Percentiles rank a stretch among this genome's conserved stretches.
Conservation (phyloP, 2,797 vertebrate species). For the Huso huso region DNA sequence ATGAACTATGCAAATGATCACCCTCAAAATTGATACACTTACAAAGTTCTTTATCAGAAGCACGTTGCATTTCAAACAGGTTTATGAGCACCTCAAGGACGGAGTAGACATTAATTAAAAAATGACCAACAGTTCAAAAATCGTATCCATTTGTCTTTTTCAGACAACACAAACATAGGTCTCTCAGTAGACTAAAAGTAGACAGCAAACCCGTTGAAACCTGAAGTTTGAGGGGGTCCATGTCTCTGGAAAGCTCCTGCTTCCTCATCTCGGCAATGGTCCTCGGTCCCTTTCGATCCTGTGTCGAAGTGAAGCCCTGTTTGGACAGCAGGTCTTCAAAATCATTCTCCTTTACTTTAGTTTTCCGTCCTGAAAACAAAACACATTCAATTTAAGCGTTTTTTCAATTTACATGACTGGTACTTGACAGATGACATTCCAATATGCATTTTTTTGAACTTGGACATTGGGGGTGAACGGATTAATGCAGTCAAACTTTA, state of each 20-base stretch:
- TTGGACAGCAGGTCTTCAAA: constrained; percentile 87
- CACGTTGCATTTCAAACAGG: too few species aligned
- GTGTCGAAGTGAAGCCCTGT: constrained; percentile 80
- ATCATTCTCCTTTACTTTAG: constrained; percentile 84
- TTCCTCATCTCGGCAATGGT: constrained; percentile 94
- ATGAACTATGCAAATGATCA: too few species aligned
- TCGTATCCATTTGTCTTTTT: too few species aligned
- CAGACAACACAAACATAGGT: not conserved
- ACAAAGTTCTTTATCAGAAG: too few species aligned
- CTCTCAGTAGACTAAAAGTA: not conserved
- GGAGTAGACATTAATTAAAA: not conserved
- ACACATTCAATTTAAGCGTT: too few species aligned
- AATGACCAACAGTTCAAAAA: not conserved
- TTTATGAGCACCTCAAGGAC: not conserved
- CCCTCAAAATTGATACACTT: too few species aligned
- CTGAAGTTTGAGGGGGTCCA: constrained; percentile 89
- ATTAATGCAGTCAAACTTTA: too few species aligned
- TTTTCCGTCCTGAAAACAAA: constrained; percentile 66
- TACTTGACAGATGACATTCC: too few species aligned
- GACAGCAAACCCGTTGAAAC: constrained; percentile 35
- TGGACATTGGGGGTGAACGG: too few species aligned
- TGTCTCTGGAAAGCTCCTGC: constrained; percentile 79
- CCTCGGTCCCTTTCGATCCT: constrained; percentile 74
- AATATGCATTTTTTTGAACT: too few species aligned
- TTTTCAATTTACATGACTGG: not conserved